These are phyloP conservation scores for Origma solitaria DNA, from an alignment of 2,113 vertebrate species.

Conservation along the genomic window DNA sequence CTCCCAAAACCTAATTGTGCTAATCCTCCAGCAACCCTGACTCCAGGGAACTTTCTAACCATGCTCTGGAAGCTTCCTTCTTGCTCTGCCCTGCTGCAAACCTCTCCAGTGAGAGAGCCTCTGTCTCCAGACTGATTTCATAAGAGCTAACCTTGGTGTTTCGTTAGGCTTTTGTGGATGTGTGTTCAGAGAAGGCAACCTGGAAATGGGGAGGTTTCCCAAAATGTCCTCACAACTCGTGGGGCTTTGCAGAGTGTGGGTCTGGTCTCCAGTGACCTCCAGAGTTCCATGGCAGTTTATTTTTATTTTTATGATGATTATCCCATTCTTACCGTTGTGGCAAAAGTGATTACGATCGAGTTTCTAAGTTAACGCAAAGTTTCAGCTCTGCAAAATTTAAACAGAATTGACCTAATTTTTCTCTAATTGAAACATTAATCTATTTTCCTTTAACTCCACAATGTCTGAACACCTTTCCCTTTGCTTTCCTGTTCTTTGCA, in stretches of 20 bases:
- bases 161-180: not conserved
- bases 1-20: not conserved
- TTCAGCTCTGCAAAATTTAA: not conserved
- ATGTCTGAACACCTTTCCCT: not conserved
- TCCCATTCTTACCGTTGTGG: not conserved
- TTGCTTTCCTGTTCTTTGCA: not conserved
- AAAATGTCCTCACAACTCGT: not conserved
- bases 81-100: not conserved
- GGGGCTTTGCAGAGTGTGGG: not conserved
- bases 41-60: constrained; percentile 20
- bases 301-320: not conserved
- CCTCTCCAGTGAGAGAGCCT: not conserved
- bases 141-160: not conserved
- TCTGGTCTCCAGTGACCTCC: not conserved
- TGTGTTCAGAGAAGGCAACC: not conserved
- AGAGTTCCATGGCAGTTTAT: not conserved
- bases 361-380: not conserved
- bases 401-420: fast-evolving
- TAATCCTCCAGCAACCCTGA: not conserved
- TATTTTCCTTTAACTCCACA: not conserved
- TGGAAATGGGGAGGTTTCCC: not conserved
- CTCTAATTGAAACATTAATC: not conserved
- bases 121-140: not conserved
- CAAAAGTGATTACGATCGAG: not conserved
- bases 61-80: constrained; percentile 5